Conservation (phyloP, 2,888 invertebrate genomes). For the Zygogramma bicolorata region DNA sequence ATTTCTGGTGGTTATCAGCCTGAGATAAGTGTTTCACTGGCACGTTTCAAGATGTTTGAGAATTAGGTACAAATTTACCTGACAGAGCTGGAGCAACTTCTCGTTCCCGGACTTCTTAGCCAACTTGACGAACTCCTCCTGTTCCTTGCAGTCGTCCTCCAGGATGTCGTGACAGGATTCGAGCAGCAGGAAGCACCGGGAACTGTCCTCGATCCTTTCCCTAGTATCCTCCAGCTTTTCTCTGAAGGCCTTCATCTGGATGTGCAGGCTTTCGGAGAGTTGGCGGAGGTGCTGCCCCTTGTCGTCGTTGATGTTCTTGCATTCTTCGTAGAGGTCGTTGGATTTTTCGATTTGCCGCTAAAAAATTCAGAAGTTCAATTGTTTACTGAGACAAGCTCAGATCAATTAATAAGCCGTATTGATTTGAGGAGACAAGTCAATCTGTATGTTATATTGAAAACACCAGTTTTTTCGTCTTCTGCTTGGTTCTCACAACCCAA, state of each 20-base stretch:
- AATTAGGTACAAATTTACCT: too few species aligned
- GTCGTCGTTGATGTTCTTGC: constrained; percentile 68
- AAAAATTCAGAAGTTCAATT: constrained; percentile 54
- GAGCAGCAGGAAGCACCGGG: constrained; percentile 79
- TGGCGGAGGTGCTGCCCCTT: constrained; percentile 72
- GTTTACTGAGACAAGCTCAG: too few species aligned
- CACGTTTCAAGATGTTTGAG: too few species aligned
- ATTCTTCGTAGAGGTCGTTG: constrained; percentile 80
- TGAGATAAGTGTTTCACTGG: too few species aligned
- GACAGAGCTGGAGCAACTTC: constrained; percentile 78
- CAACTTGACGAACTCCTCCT: constrained; percentile 65
- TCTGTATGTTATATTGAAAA: too few species aligned
- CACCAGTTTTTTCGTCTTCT: too few species aligned
- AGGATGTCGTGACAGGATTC: constrained; percentile 77
- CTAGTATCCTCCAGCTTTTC: constrained; percentile 79
- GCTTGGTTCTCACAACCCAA: too few species aligned
- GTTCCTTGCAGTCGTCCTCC: constrained; percentile 65
- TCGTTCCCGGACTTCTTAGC: constrained; percentile 79
- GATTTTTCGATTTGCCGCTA: constrained; percentile 87
- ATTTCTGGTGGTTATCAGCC: too few species aligned
- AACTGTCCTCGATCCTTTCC: constrained; percentile 81
- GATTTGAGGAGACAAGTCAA: too few species aligned
- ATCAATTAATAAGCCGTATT: too few species aligned
- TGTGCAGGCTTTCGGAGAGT: constrained; percentile 75
- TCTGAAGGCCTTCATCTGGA: constrained; percentile 77